Percentiles rank a stretch among this genome's conserved stretches.
These are phyloP conservation scores for Triplophysa tibetana DNA, from an alignment of 2,113 vertebrate species.

Conservation along the genomic window DNA sequence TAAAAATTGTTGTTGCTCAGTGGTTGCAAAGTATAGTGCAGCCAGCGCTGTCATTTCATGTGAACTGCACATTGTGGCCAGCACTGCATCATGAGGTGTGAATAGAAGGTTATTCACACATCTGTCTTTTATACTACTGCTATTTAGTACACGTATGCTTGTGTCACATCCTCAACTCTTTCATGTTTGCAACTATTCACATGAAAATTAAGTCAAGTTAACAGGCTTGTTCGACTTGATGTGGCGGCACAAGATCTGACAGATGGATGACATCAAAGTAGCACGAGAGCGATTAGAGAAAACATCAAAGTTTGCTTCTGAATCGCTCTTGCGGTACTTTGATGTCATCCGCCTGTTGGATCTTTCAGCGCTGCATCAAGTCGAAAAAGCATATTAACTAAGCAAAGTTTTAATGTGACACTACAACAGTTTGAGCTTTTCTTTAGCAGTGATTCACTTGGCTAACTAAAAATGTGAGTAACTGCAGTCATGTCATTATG, in stretches of 20 bases:
- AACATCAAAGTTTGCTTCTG: too few relatives aligned
- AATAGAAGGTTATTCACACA: slow-evolving; percentile 23
- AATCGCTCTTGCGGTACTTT: too few relatives aligned
- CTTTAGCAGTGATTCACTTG: background rate
- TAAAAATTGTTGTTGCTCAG: background rate
- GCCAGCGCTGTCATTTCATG: background rate
- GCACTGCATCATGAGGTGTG: slow-evolving; percentile 18
- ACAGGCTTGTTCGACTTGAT: too few relatives aligned
- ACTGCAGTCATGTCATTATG: background rate
- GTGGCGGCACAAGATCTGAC: too few relatives aligned
- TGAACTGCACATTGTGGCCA: slow-evolving; percentile 1
- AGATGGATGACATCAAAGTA: too few relatives aligned
- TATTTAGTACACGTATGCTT: background rate
- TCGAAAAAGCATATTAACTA: too few relatives aligned
- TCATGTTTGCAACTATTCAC: background rate
- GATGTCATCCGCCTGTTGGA: too few relatives aligned
- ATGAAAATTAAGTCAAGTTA: background rate
- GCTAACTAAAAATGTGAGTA: background rate
- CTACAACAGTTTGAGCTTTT: background rate
- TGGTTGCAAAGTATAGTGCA: background rate
- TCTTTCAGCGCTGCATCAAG: too few relatives aligned
- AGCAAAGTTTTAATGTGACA: background rate
- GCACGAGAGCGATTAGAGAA: too few relatives aligned
- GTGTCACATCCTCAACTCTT: background rate
- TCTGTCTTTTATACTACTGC: background rate